Evolutionary conservation across 2,113 vertebrate species (phyloP).

Genomic region (Phasianus colchicus): DNA sequence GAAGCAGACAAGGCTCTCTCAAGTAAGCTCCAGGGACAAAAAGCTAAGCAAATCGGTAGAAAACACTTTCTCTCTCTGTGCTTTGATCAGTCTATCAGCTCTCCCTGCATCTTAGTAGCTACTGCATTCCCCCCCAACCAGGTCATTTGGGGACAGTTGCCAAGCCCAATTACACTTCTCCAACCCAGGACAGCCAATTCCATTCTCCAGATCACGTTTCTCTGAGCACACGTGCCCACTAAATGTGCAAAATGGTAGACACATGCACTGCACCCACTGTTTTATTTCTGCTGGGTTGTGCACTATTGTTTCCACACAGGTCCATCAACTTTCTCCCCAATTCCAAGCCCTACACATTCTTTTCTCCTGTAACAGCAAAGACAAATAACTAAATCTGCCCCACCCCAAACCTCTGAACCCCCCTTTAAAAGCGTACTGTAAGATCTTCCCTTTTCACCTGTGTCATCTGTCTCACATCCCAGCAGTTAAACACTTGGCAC

Average conservation of each 20-base stretch:
- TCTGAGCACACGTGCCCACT: neutral
- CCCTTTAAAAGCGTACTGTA: neutral
- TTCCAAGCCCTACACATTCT: neutral
- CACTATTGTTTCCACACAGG: neutral
- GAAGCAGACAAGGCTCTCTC: neutral
- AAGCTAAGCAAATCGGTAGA: neutral
- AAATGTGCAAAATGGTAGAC: accelerated
- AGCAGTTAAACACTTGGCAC: neutral
- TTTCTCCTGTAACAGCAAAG: neutral
- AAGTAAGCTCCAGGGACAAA: neutral
- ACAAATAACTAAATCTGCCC: neutral
- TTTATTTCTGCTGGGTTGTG: neutral
- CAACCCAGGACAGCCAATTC: neutral
- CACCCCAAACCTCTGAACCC: neutral
- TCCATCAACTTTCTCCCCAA: neutral
- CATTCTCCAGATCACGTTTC: neutral
- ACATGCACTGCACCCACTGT: accelerated
- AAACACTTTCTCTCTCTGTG: neutral
- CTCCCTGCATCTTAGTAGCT: neutral
- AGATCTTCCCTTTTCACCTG: neutral
- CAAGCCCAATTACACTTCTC: neutral
- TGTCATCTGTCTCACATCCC: neutral
- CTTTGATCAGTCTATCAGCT: neutral
- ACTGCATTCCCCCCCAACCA: neutral
- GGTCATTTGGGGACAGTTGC: neutral